These are phyloP conservation scores for Eonycteris spelaea DNA, from an alignment of 2,113 vertebrate species.

Conservation along the genomic window DNA sequence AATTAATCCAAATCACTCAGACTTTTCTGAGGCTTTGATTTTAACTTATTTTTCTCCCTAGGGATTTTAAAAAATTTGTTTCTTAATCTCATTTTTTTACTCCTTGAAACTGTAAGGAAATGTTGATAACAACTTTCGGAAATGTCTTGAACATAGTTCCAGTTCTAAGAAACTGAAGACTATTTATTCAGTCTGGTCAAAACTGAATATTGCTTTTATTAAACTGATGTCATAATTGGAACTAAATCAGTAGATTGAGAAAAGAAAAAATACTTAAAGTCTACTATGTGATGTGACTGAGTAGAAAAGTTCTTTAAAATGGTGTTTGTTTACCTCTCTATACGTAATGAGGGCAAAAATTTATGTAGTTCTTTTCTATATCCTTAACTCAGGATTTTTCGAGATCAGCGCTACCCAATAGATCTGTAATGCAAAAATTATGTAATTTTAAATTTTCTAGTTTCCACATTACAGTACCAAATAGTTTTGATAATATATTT, in stretches of 20 bases:
- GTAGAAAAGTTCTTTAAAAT: neutral
- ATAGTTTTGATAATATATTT: slow-evolving; percentile 6
- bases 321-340: neutral
- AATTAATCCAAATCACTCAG: neutral
- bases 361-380: neutral
- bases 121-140: neutral
- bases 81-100: neutral
- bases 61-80: neutral
- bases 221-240: neutral
- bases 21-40: neutral
- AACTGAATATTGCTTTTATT: neutral
- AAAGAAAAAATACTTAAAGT: slow-evolving; percentile 12
- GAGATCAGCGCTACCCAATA: neutral
- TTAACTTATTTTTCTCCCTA: neutral
- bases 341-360: neutral
- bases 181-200: neutral
- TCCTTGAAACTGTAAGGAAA: neutral
- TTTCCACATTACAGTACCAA: neutral
- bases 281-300: neutral
- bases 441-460: neutral
- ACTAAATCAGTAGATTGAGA: neutral
- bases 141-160: neutral
- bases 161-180: neutral
- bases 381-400: neutral
- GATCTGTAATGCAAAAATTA: neutral